These are phyloP conservation scores for Sarcophaga bullata DNA, from an alignment of 1,140 invertebrate species.

Conservation along the genomic window DNA sequence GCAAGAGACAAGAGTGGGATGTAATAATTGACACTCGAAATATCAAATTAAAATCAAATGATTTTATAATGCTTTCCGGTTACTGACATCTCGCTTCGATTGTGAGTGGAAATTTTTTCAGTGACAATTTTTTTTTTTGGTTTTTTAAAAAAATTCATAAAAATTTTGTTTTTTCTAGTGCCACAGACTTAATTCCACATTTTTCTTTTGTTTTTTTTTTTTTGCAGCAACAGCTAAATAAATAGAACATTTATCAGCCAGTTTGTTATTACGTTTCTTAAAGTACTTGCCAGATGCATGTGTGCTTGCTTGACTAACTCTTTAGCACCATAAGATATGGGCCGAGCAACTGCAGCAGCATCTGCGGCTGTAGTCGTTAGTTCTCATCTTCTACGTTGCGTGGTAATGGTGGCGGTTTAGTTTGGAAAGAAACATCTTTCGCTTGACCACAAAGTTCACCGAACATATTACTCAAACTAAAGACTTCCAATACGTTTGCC, in stretches of 20 bases:
- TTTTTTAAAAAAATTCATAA: constrained; percentile 22
- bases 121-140: background rate
- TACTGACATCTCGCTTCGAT: background rate
- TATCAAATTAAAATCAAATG: background rate
- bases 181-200: background rate
- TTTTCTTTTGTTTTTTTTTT: background rate
- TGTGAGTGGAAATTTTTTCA: background rate
- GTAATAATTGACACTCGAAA: background rate
- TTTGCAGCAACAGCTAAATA: constrained; percentile 40
- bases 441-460: constrained; percentile 47
- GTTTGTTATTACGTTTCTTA: constrained; percentile 8
- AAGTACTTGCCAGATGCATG: background rate
- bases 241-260: constrained; percentile 48
- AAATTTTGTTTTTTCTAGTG: background rate
- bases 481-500: constrained; percentile 20
- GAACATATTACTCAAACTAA: constrained; percentile 46
- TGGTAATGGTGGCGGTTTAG: background rate
- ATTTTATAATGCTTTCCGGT: background rate
- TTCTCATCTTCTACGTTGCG: background rate
- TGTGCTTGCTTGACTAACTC: background rate
- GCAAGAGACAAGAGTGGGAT: constrained; percentile 6
- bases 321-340: constrained; percentile 31
- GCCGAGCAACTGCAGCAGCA: background rate
- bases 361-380: background rate
- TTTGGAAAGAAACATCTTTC: constrained; percentile 44